Percentiles rank a stretch among this genome's conserved stretches.
phyloP scores from a whole-genome alignment of 2,113 vertebrate genomes.

The Triplophysa siluroides region DNA sequence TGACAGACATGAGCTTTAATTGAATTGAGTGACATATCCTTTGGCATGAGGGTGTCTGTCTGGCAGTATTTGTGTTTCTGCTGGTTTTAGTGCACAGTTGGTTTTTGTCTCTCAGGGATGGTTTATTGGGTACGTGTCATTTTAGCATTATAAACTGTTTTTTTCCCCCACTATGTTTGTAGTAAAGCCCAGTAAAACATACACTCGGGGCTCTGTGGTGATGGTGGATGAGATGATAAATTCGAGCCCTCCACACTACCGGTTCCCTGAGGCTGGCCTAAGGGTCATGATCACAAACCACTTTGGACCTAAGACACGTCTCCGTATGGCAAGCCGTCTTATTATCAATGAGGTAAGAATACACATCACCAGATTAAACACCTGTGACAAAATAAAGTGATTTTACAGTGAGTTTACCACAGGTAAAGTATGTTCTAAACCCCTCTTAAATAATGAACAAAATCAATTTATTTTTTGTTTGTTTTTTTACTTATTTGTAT shows the following conservation, averaged over 20 bases:
- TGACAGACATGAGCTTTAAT: slow-evolving; percentile 11
- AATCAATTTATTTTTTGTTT: no score
- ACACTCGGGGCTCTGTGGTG: slow-evolving; percentile 84
- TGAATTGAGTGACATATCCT: not conserved
- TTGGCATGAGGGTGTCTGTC: slow-evolving; percentile 4
- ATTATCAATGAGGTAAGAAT: slow-evolving; percentile 91
- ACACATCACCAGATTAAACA: no score
- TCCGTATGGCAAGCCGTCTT: slow-evolving; percentile 94
- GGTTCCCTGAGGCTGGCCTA: slow-evolving; percentile 90
- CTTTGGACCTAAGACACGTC: slow-evolving; percentile 92
- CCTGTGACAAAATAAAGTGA: no score
- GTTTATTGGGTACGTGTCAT: not conserved
- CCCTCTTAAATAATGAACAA: no score
- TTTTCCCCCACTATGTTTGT: not conserved
- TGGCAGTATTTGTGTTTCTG: not conserved
- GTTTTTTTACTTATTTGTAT: no score
- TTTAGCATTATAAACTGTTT: not conserved
- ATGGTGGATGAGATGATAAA: slow-evolving; percentile 98
- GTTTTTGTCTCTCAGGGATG: not conserved
- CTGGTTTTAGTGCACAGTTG: not conserved
- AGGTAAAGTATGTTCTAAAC: no score
- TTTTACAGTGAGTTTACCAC: no score
- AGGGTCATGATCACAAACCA: slow-evolving; percentile 96
- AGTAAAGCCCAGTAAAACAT: slow-evolving; percentile 87
- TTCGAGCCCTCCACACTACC: slow-evolving; percentile 90